Base-by-base conservation (phyloP, 2,797 vertebrate species). In the Pachyuromys duprasi region DNA sequence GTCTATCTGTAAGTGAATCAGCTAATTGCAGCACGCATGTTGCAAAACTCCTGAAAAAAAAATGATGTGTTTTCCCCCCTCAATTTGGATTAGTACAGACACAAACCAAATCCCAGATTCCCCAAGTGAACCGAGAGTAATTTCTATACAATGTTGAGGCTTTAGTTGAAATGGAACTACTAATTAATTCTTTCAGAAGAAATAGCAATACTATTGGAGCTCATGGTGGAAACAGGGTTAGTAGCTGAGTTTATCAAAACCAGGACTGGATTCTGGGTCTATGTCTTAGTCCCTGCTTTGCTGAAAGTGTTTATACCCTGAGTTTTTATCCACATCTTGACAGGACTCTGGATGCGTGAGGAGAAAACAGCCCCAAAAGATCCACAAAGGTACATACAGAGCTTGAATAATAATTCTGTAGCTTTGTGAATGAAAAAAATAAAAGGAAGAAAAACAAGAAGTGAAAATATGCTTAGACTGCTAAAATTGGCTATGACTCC, bases 31-130 rank as follows among this genome's bases (percentile, higher is more conserved):
- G 87, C 20, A 62, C 13, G 18, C 45, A 65, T 12, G 20, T 86
- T 63, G 74, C 42, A 84, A 92, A 87, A 28, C 63, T 17, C 81
- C 62, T 49, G 49, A 45, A 67, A 94, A 79, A 53, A 95, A 93
- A 65, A 69, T 1, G 26, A 33, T 15, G 49, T 76, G 78, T 84
- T 81, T 63, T 81, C 17, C 17, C 53, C 55, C 55, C 60, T 67
- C 72, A 39, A 42, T 86, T 93, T 86, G 82, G 14, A 69, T 67
- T 28, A 78, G 8, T 36, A 36, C 65, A 86, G 69, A 86, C 28
- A 42, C 12, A 26, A 91, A 69, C 20, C 12, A 53, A 74, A 22
- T 67, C 55, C 81, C 75, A 8, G 74, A 87, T 42, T 80, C 76
- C 65, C 36, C 53, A 78, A 2, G 18, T 11, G 28, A 60, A 69